Percentiles rank a stretch among this genome's conserved stretches.
Conservation (phyloP, 2,888 invertebrate species). For the Biston betularia region DNA sequence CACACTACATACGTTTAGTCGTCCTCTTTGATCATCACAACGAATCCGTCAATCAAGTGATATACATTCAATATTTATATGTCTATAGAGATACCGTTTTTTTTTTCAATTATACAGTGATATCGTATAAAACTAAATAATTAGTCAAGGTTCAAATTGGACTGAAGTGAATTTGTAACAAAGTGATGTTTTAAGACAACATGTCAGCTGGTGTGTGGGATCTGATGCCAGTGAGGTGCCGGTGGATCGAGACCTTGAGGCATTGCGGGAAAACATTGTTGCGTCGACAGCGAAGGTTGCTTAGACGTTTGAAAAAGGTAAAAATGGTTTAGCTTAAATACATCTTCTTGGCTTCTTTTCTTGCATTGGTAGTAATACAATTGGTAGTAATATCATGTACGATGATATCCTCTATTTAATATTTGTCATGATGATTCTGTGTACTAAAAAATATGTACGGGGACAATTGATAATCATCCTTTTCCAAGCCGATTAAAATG, state of each 20-base stretch:
- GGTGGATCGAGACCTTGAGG: slow-evolving; percentile 79
- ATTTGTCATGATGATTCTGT: too few relatives aligned
- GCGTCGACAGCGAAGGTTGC: slow-evolving; percentile 76
- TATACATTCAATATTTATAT: neutral
- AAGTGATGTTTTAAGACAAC: slow-evolving; percentile 57
- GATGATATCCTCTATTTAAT: too few relatives aligned
- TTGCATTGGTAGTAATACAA: too few relatives aligned
- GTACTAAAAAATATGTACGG: too few relatives aligned
- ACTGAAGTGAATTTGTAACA: slow-evolving; percentile 31
- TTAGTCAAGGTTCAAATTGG: neutral
- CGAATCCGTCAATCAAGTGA: neutral
- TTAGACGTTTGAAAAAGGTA: slow-evolving; percentile 82
- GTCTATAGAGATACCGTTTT: neutral
- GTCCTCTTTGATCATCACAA: slow-evolving; percentile 5
- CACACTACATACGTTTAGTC: neutral
- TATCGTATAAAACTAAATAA: neutral
- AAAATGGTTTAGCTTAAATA: neutral
- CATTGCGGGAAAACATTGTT: slow-evolving; percentile 81
- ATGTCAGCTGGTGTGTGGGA: slow-evolving; percentile 77
- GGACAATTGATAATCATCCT: too few relatives aligned
- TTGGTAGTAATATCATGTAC: too few relatives aligned
- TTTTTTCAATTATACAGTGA: neutral
- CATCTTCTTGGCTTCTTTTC: too few relatives aligned
- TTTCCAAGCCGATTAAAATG: too few relatives aligned
- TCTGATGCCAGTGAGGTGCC: slow-evolving; percentile 75